phyloP scores from a whole-genome alignment of 2,797 vertebrate species.

The Menidia menidia region DNA sequence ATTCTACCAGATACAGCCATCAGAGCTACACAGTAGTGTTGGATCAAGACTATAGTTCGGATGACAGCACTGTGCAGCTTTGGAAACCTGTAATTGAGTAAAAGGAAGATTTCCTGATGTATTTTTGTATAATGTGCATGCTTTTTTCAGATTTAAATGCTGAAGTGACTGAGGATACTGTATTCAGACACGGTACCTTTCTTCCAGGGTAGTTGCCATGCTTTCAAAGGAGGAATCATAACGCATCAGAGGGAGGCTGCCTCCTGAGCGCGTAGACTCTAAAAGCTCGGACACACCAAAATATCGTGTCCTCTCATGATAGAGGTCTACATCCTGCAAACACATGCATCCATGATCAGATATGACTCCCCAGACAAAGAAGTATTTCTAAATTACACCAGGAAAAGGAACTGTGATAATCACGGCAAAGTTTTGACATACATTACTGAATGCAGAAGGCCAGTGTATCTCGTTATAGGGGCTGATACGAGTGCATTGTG shows the following conservation, averaged over 20 bases:
- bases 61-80: slow-evolving; percentile 96
- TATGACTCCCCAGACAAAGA: background rate
- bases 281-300: slow-evolving; percentile 95
- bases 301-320: slow-evolving; percentile 92
- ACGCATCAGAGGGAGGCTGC: slow-evolving; percentile 91
- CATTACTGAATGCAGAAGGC: slow-evolving; percentile 91
- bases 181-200: slow-evolving; percentile 83
- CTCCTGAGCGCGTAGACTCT: slow-evolving; percentile 91
- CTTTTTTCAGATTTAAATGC: background rate
- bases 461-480: slow-evolving; percentile 99
- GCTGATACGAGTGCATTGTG: slow-evolving; percentile 93
- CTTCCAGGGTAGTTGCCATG: slow-evolving; percentile 93
- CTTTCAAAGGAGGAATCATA: slow-evolving; percentile 96
- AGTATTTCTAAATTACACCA: background rate
- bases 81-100: slow-evolving; percentile 86
- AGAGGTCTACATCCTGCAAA: slow-evolving; percentile 90
- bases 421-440: slow-evolving; percentile 63
- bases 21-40: slow-evolving; percentile 95
- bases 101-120: background rate
- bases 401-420: background rate
- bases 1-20: slow-evolving; percentile 90
- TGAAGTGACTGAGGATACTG: slow-evolving; percentile 6
- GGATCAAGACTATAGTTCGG: slow-evolving; percentile 92
- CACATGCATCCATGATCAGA: slow-evolving; percentile 9
- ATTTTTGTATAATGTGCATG: slow-evolving; percentile 1